Evolutionary conservation across 2,797 vertebrate species (phyloP), one percentile per base, ranked within the genome.

Genomic region (Fratercula arctica): DNA sequence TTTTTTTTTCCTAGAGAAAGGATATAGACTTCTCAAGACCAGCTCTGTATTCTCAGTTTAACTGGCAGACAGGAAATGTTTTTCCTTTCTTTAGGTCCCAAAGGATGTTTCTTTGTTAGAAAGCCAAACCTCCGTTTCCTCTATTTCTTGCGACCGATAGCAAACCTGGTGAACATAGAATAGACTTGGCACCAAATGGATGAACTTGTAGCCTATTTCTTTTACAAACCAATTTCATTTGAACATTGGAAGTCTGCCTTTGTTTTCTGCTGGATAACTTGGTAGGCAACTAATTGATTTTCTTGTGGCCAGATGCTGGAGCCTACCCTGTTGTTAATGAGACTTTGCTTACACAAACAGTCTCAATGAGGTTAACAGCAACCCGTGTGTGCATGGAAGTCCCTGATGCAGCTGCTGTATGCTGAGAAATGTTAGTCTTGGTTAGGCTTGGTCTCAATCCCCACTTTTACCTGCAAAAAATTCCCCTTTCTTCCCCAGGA

Each of bases 71-170:
- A 93, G 95, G 94, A 95, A 95, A 85, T 92, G 66, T 25, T 63
- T 70, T 41, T 51, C 29, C 67, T 89, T 90, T 67, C 85, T 89
- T 77, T 87, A 74, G 79, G 76, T 94, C 90, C 80, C 83, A 45
- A 93, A 87, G 93, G 93, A 92, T 93, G 70, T 95, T 92, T 67
- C 95, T 96, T 95, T 97, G 94, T 96, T 89, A 83, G 94, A 85
- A 96, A 95, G 94, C 94, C 95, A 97, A 94, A 87, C 91, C 91
- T 91, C 93, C n/a, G 11, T 85, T 97, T 95, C 96, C 87, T 95
- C 72, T 91, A 17, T 61, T 93, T 41, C 85, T 94, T 72, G 61
- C 84, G 91, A 78, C 70, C 1, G 21, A 88, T 33, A 88, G 83
- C 77, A 96, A 96, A 93, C 85, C 90, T 94, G 85, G 76, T 81